Evolutionary conservation across 2,113 vertebrate species (phyloP).

Genomic region (Daboia siamensis): DNA sequence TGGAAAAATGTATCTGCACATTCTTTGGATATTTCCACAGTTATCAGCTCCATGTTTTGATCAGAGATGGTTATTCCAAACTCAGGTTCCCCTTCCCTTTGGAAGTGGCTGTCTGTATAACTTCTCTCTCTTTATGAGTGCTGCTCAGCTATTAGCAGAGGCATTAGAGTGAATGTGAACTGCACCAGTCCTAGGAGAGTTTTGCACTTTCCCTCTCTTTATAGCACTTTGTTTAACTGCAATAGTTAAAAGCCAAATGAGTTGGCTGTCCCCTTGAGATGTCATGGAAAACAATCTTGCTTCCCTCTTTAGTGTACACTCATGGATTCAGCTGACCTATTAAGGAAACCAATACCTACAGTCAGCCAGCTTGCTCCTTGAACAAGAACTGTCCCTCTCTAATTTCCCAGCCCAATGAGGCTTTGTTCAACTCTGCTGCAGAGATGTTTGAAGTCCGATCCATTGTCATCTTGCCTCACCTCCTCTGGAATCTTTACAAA

Average conservation of each 20-base stretch:
- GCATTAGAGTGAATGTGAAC: not conserved
- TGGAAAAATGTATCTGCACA: not conserved
- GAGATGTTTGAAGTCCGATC: not conserved
- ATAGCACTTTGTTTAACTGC: not conserved
- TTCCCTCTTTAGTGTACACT: not conserved
- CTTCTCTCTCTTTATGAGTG: not conserved
- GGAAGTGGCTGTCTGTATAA: not conserved
- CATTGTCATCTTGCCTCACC: not conserved
- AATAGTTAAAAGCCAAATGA: slow-evolving; percentile 5
- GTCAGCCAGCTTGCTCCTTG: not conserved
- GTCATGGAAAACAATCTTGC: not conserved
- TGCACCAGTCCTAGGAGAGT: not conserved
- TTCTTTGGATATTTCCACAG: not conserved
- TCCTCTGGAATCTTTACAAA: slow-evolving; percentile 3
- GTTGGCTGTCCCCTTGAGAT: not conserved
- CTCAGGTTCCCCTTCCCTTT: no score
- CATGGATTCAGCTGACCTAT: not conserved
- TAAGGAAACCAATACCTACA: not conserved
- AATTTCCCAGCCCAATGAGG: not conserved
- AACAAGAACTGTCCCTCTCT: not conserved
- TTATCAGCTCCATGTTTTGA: not conserved
- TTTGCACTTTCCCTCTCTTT: not conserved
- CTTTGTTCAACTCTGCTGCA: not conserved
- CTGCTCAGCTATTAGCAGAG: not conserved
- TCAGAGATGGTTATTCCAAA: not conserved